These are phyloP conservation scores for Baronia brevicornis DNA, from an alignment of 2,888 invertebrate species.

Conservation along the genomic window DNA sequence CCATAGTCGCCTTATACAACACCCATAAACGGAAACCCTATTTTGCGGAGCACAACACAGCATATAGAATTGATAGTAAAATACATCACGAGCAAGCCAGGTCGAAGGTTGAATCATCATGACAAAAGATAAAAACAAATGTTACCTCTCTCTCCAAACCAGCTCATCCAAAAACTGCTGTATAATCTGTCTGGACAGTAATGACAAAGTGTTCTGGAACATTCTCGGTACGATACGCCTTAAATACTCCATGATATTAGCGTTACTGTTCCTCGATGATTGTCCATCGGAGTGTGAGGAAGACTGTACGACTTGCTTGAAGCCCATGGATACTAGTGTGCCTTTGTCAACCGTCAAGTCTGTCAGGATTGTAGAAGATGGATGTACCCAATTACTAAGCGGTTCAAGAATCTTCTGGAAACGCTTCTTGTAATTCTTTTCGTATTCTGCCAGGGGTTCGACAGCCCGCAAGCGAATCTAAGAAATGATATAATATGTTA, in stretches of 20 bases:
- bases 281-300: slow-evolving; percentile 61
- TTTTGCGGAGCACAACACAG: too few species aligned
- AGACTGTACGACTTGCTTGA: slow-evolving; percentile 83
- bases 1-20: too few species aligned
- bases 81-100: not conserved
- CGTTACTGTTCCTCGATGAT: slow-evolving; percentile 77
- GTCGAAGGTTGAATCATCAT: too few species aligned
- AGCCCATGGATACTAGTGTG: slow-evolving; percentile 86
- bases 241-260: slow-evolving; percentile 90
- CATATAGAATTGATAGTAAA: not conserved
- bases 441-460: slow-evolving; percentile 86
- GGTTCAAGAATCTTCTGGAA: slow-evolving; percentile 90
- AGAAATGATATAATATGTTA: not conserved
- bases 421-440: slow-evolving; percentile 86
- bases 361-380: slow-evolving; percentile 84
- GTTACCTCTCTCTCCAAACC: slow-evolving; percentile 86
- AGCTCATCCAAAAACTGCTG: slow-evolving; percentile 93
- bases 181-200: slow-evolving; percentile 88
- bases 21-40: too few species aligned
- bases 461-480: slow-evolving; percentile 86
- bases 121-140: slow-evolving; percentile 2
- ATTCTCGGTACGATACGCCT: slow-evolving; percentile 90
- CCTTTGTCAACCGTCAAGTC: slow-evolving; percentile 90
- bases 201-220: slow-evolving; percentile 91
- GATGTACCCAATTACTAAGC: slow-evolving; percentile 85